Base-by-base conservation (phyloP, 2,113 vertebrate genomes). In the Phalacrocorax aristotelis region DNA sequence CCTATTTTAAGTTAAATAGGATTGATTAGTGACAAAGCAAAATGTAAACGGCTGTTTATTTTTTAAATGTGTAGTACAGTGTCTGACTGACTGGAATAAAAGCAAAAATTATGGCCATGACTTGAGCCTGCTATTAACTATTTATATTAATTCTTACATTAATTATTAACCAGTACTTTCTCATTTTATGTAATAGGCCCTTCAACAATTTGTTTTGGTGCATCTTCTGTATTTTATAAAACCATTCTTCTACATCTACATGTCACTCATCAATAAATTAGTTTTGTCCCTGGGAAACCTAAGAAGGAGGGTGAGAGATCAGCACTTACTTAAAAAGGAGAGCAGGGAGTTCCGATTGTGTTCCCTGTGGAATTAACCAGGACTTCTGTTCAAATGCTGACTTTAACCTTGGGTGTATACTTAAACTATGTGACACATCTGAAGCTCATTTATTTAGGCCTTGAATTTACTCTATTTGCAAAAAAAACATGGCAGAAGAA, bases 21-120 rank as follows among this genome's bases (percentile, higher is more conserved):
- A 81, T 72, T 94, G 74, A 92, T 96, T 87, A 78, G 74, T 48
- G 80, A 85, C 80, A 93, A 93, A 55, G 54, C 57, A 94, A 87
- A 95, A 91, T 69, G 55, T 48, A 81, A 90, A 85, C 71, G 62
- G 32, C n/a, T 87, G 20, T 49, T 81, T 66, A 16, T 36, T 26
- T 82, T 81, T 46, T 60, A 8, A 82, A 57, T 68, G 6, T 26
- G 12, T 29, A 54, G 22, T 19, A 34, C 51, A 42, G 9, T 8
- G 49, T 82, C 81, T 90, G 74, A 65, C 29, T 22, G n/a, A 88
- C 12, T 44, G 42, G 26, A 84, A 49, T 64, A 85, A 57, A 30
- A 81, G 8, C 34, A 91, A 86, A 76, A 78, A 14, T 71, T 83
- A 20, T 2, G 36, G 52, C 12, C 2, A 3, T 58, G 55, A 55